Evolutionary conservation across 2,888 invertebrate species (phyloP), one percentile per base, ranked within the genome.

Genomic region (Thymelicus sylvestris): DNA sequence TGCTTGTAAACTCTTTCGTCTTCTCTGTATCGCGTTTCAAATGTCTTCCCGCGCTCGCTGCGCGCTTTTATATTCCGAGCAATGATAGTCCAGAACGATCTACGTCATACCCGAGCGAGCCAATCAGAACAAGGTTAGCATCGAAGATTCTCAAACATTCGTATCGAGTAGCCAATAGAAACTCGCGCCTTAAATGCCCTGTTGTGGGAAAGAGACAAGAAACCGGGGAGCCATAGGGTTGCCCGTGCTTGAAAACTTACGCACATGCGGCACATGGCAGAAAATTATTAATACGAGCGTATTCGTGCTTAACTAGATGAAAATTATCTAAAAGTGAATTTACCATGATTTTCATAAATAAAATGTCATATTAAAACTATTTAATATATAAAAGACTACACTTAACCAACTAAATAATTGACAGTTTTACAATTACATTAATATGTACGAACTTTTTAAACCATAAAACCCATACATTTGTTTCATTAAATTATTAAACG

Each of bases 11-110:
- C 78, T 81, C 77, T 73, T 44, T 75, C 75, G 85, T 86, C 78
- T 81, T 74, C 74, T 78, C 83, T 70, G 80, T 84, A 78, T 87
- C 78, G 86, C 78, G 82, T 88, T 90, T 90, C 84, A 85, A 91
- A 88, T 91, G 89, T 77, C 6, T 82, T 89, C 82, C 81, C 86
- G 87, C 87, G 82, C 74, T 65, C 72, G 72, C n/a, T 7, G 44
- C 66, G 66, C 68, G 80, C 77, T 85, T 90, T 80, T 88, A 90
- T 87, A 86, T 74, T 75, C 52, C 78, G 80, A 86, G 79, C 86
- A 87, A 87, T 62, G 66, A 48, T 55, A 71, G 74, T 83, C 86
- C 76, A 83, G 89, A 87, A 81, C 72, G 62, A 80, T 89, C 90
- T 77, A 83, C 73, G 4, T 5, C 7, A 38, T 74, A 8, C 86